phyloP scores from a whole-genome alignment of 2,888 invertebrate species.

The Clanis bilineata region DNA sequence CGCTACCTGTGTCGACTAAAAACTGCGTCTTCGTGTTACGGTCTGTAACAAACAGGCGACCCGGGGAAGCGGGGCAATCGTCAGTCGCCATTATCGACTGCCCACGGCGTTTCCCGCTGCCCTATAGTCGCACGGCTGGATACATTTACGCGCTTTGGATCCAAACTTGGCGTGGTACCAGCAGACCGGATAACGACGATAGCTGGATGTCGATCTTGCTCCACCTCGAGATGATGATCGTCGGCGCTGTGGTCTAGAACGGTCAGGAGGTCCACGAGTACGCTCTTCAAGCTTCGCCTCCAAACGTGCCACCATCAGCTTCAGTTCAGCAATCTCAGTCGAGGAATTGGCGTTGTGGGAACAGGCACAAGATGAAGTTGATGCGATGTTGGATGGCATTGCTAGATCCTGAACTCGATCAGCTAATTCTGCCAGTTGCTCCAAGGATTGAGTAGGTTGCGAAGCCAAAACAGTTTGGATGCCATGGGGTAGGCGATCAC shows the following conservation, averaged over 20 bases:
- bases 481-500: constrained; percentile 13
- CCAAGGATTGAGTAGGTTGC: constrained; percentile 17
- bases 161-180: constrained; percentile 20
- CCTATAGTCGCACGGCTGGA: constrained; percentile 14
- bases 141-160: constrained; percentile 1
- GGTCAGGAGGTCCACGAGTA: constrained; percentile 1
- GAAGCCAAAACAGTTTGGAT: constrained; percentile 19
- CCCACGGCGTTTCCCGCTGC: constrained; percentile 21
- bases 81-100: constrained; percentile 19
- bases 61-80: constrained; percentile 10
- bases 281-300: constrained; percentile 16
- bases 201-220: constrained; percentile 22
- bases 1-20: neutral
- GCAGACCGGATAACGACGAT: constrained; percentile 22
- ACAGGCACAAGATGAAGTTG: neutral
- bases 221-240: neutral
- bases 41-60: constrained; percentile 19
- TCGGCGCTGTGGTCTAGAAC: neutral
- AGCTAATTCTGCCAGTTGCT: constrained; percentile 22
- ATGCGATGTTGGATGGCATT: constrained; percentile 10
- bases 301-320: constrained; percentile 1
- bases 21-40: neutral
- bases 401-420: constrained; percentile 22
- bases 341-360: neutral
- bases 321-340: neutral